Evolutionary conservation across 2,888 invertebrate species (phyloP).

Genomic region (Pseudoips prasinana): DNA sequence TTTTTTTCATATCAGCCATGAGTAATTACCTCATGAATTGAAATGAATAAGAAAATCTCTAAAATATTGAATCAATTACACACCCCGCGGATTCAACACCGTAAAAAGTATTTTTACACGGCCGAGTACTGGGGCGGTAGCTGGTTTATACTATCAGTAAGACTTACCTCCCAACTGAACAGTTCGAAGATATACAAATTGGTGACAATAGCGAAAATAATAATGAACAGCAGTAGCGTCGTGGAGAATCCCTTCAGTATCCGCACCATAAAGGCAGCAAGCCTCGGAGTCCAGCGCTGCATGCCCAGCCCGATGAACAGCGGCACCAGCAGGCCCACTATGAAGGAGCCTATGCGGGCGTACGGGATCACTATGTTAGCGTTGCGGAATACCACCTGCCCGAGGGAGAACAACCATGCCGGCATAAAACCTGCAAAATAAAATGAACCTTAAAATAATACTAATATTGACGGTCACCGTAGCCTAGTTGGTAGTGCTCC

Average conservation of each 20-base stretch:
- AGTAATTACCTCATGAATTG: too few relatives aligned
- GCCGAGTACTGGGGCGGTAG: too few relatives aligned
- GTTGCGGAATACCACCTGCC: constrained; percentile 87
- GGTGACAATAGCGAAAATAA: constrained; percentile 93
- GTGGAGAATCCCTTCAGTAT: constrained; percentile 93
- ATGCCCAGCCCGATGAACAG: constrained; percentile 81
- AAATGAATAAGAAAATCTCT: too few relatives aligned
- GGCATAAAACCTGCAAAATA: constrained; percentile 89
- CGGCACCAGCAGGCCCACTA: constrained; percentile 89
- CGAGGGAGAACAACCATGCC: constrained; percentile 94
- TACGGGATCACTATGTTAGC: constrained; percentile 90
- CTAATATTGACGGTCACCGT: too few relatives aligned
- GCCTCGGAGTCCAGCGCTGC: constrained; percentile 85
- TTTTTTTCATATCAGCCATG: too few relatives aligned
- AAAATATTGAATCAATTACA: too few relatives aligned
- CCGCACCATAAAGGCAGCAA: constrained; percentile 87
- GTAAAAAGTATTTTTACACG: too few relatives aligned
- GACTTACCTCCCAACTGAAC: constrained; percentile 91
- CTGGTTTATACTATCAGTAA: too few relatives aligned
- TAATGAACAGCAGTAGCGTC: constrained; percentile 89
- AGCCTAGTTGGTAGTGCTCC: too few relatives aligned
- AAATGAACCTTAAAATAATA: too few relatives aligned
- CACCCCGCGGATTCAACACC: too few relatives aligned
- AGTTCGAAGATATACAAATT: constrained; percentile 94
- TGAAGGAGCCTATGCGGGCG: constrained; percentile 86